Percentiles rank a stretch among this genome's conserved stretches.
These are phyloP conservation scores for Drosophila bifasciata DNA, from an alignment of 1,140 invertebrate species.

Conservation along the genomic window DNA sequence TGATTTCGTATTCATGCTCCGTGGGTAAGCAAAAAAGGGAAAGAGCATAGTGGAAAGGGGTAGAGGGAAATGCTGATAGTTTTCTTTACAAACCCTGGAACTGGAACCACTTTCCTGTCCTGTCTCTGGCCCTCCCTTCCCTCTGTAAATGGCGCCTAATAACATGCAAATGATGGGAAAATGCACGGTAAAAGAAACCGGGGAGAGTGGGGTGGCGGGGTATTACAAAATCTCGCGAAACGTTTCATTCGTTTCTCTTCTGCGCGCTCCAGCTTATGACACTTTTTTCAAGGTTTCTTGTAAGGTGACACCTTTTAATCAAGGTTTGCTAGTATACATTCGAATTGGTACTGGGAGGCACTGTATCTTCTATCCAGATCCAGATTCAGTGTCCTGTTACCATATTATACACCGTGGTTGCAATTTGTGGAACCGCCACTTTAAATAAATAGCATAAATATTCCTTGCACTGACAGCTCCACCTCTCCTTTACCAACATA, in stretches of 20 bases:
- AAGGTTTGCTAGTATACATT: conserved; percentile 26
- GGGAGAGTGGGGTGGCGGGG: background rate
- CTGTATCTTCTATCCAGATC: no score
- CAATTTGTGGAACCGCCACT: no score
- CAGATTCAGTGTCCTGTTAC: no score
- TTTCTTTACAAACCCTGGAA: conserved; percentile 16
- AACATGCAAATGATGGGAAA: conserved; percentile 60
- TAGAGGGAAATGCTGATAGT: conserved; percentile 29
- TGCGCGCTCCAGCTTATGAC: conserved; percentile 23
- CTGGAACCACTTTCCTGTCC: background rate
- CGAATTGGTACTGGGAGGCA: no score
- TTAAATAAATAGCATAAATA: no score
- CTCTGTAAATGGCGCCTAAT: conserved; percentile 43
- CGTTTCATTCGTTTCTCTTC: conserved; percentile 2
- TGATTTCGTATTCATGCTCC: conserved; percentile 19
- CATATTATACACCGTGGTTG: no score
- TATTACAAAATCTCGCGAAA: conserved; percentile 39
- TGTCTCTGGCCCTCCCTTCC: background rate
- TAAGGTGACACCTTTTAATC: conserved; percentile 19
- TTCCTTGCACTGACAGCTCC: no score
- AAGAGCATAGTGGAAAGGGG: no score
- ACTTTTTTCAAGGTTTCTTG: conserved; percentile 18
- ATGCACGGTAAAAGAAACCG: conserved; percentile 25
- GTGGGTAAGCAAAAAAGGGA: no score
- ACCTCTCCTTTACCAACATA: no score